Conservation (phyloP, 1,140 invertebrate genomes). For the Hypsibius dujardini region DNA sequence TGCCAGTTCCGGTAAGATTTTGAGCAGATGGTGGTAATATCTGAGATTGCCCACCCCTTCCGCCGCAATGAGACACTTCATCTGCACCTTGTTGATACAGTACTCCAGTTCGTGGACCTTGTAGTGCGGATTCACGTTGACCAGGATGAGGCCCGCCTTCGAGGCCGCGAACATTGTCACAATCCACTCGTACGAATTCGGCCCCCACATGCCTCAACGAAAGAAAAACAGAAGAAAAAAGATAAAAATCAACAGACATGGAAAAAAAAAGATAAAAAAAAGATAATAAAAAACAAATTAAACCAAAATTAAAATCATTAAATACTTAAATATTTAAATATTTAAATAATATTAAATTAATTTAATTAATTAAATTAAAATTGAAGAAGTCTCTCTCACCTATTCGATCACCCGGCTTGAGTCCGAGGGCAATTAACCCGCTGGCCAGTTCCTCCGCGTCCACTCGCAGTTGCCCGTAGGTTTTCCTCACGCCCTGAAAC, state of each 20-base stretch:
- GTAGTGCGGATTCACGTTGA: slow-evolving; percentile 58
- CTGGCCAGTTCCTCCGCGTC: slow-evolving; percentile 51
- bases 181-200: slow-evolving; percentile 67
- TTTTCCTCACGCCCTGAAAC: not conserved
- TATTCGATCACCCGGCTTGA: slow-evolving; percentile 59
- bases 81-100: slow-evolving; percentile 52
- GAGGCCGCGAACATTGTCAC: slow-evolving; percentile 55
- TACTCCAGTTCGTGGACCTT: slow-evolving; percentile 55
- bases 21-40: not conserved
- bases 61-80: slow-evolving; percentile 1
- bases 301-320: too few species aligned
- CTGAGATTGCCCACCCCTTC: slow-evolving; percentile 4
- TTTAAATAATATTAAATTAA: too few species aligned
- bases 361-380: not conserved
- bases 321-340: too few species aligned
- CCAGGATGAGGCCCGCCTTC: slow-evolving; percentile 60
- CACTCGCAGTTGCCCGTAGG: not conserved
- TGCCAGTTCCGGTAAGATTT: not conserved
- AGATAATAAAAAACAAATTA: too few species aligned
- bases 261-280: not conserved
- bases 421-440: slow-evolving; percentile 53
- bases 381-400: slow-evolving; percentile 29
- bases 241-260: not conserved
- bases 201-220: slow-evolving; percentile 51
- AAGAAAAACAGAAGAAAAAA: not conserved